phyloP scores from a whole-genome alignment of 2,888 invertebrate species.

The Incurvaria masculella region DNA sequence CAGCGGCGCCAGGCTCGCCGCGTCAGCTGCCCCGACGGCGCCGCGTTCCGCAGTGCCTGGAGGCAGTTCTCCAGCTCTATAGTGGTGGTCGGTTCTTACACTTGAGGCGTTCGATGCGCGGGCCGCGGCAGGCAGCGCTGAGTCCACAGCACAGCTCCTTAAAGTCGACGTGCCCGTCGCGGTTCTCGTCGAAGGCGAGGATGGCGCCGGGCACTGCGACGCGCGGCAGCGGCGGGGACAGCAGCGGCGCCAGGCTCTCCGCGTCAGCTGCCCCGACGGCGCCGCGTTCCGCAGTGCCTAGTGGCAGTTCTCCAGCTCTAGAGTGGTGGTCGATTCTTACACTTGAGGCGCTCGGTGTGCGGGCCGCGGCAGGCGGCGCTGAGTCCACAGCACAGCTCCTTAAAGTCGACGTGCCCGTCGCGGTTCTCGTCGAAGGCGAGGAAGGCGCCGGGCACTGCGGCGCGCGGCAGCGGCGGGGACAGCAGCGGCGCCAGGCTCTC shows the following conservation, averaged over 20 bases:
- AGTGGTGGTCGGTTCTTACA: no score
- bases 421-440: constrained; percentile 89
- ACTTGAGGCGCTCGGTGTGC: constrained; percentile 81
- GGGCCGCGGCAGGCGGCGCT: constrained; percentile 93
- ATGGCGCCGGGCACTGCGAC: constrained; percentile 71
- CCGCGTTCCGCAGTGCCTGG: no score
- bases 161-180: constrained; percentile 90
- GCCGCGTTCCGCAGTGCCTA: constrained; percentile 82
- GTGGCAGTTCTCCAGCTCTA: constrained; percentile 88
- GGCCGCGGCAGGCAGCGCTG: constrained; percentile 90
- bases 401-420: constrained; percentile 91
- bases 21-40: no score
- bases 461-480: constrained; percentile 72
- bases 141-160: constrained; percentile 94
- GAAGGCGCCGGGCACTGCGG: constrained; percentile 70
- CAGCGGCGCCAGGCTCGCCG: no score
- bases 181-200: constrained; percentile 87
- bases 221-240: constrained; percentile 74
- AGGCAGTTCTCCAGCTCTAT: no score
- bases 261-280: constrained; percentile 78
- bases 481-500: constrained; percentile 68
- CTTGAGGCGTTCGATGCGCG: constrained; percentile 81
- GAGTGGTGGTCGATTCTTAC: no score
- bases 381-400: constrained; percentile 92
- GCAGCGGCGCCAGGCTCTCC: constrained; percentile 65